These are phyloP conservation scores for Zosterops hypoxanthus DNA, from an alignment of 2,113 vertebrate species.

Conservation along the genomic window DNA sequence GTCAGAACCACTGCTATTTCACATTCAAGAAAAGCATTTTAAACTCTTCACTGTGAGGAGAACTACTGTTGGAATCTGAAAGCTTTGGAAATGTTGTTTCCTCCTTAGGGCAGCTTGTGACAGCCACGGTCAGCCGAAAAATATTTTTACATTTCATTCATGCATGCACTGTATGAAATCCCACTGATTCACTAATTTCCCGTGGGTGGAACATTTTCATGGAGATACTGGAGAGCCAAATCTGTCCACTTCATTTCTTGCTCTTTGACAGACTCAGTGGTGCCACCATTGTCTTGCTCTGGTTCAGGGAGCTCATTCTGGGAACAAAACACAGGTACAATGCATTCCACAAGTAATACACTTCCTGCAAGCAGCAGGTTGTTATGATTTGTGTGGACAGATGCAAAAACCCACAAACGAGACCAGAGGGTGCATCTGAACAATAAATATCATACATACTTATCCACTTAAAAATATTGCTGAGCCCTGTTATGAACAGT, in stretches of 20 bases:
- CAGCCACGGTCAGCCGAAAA: background rate
- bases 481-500: background rate
- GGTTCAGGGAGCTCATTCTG: slow-evolving; percentile 97
- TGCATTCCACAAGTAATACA: background rate
- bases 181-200: slow-evolving; percentile 73
- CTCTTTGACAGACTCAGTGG: slow-evolving; percentile 95
- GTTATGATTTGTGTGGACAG: background rate
- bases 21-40: background rate
- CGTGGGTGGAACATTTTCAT: slow-evolving; percentile 88
- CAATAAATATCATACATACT: background rate
- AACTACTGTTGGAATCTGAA: background rate
- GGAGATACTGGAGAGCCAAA: slow-evolving; percentile 91
- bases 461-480: background rate
- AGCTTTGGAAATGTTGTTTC: background rate
- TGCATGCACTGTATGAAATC: background rate
- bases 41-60: background rate
- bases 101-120: background rate
- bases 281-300: slow-evolving; percentile 97
- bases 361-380: background rate
- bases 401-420: background rate
- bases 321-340: slow-evolving; percentile 13
- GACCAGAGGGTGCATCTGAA: background rate
- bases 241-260: slow-evolving; percentile 99
- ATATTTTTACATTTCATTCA: background rate
- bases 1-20: background rate